Conservation (phyloP, 2,888 invertebrate genomes). For the Plebejus melissa region DNA sequence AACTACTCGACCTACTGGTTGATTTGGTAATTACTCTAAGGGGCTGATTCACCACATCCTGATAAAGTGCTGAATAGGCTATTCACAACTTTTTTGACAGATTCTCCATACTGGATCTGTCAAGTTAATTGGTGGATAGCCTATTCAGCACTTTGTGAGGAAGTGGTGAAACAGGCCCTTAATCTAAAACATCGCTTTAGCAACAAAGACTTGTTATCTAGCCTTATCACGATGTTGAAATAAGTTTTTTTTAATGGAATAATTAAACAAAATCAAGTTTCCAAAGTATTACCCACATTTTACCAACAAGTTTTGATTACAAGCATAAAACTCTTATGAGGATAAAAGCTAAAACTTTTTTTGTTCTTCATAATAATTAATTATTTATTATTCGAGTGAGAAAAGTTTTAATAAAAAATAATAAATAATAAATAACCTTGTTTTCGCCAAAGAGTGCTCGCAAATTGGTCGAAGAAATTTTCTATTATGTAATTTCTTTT, state of each 20-base stretch:
- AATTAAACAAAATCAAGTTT: neutral
- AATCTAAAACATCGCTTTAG: too few species aligned
- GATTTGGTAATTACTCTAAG: too few species aligned
- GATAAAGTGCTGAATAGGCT: too few species aligned
- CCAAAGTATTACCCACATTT: neutral
- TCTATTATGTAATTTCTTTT: neutral
- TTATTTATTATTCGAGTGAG: neutral
- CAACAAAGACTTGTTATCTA: too few species aligned
- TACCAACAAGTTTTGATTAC: neutral
- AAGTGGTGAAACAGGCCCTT: too few species aligned
- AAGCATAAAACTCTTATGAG: constrained; percentile 2
- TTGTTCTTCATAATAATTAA: neutral
- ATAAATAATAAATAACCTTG: too few species aligned
- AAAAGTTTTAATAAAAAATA: neutral
- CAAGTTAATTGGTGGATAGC: too few species aligned
- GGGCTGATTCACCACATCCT: too few species aligned
- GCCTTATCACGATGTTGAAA: neutral
- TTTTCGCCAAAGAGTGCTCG: neutral
- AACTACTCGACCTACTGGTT: too few species aligned
- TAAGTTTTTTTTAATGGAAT: neutral
- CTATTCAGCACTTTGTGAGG: too few species aligned
- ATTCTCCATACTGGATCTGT: too few species aligned
- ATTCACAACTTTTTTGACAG: too few species aligned
- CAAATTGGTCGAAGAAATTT: neutral
- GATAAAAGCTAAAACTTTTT: neutral